Evolutionary conservation across 1,140 invertebrate species (phyloP), one percentile per base, ranked within the genome.

Genomic region (Copidosoma floridanum): DNA sequence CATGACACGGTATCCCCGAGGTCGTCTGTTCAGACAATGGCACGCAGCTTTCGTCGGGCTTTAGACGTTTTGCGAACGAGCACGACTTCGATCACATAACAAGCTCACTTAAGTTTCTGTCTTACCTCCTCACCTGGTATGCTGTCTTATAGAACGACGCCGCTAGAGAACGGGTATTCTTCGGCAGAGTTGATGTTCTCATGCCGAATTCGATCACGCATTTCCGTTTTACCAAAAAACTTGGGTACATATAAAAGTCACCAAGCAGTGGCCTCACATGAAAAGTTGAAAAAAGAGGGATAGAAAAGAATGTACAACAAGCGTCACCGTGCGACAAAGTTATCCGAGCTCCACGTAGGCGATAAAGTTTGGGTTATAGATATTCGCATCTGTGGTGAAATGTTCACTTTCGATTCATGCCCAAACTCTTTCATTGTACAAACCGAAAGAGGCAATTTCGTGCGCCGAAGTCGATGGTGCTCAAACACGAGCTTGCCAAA

Each of bases 21-120:
- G 48, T 61, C 4, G 53, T 69, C n/a, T 38, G 54, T 21, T 44
- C 63, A 37, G 55, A 65, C 23, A 53, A 57, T 16, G 60, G 64
- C 0, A 48, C 56, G 12, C n/a, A n/a, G n/a, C n/a, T n/a, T n/a
- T n/a, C n/a, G n/a, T n/a, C n/a, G n/a, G n/a, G n/a, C n/a, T n/a
- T n/a, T n/a, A n/a, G n/a, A n/a, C n/a, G 65, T 56, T 11, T n/a
- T n/a, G 71, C 71, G 2, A 60, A 66, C 18, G 64, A 65, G 12
- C 61, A 74, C 70, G 63, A 64, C 61, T 26, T 63, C 72, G 7
- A 40, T 72, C 37, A 68, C 64, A 64, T 71, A 68, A n/a, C n/a
- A n/a, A n/a, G n/a, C n/a, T n/a, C n/a, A n/a, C n/a, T n/a, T n/a
- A n/a, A n/a, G n/a, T n/a, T n/a, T n/a, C n/a, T n/a, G n/a, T n/a